Evolutionary conservation across 2,888 invertebrate genomes (phyloP), one percentile per base, ranked within the genome.

Genomic region (Adineta ricciae): DNA sequence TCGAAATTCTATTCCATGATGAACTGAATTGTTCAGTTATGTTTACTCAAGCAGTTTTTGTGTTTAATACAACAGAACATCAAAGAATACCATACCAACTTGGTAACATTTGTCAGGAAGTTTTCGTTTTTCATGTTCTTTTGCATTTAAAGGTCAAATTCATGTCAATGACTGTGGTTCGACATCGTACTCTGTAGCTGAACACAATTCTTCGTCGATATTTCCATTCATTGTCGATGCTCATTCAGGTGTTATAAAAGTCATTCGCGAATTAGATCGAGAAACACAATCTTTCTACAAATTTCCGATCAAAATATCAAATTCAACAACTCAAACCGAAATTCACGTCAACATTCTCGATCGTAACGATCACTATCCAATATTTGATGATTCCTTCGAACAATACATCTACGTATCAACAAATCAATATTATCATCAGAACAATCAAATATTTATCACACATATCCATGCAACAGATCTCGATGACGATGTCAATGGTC

Each of bases 381-480:
- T 41, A 38, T 78, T 78, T 41, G 41, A 41, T 38, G 16, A 78
- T 41, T 1, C 11, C 24, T 8, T 24, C 41, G 78, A 78, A 78
- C n/a, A 41, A 24, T 78, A 41, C 41, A n/a, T 78, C 41, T 78
- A 78, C n/a, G n/a, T 78, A 38, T 78, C 78, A 21, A 78, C 41
- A 78, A 2, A 38, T 41, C 78, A n/a, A 27, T 27, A 27, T 27
- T 27, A 27, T 41, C 41, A n/a, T 41, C 41, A n/a, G 14, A 78
- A 14, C 41, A 78, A 41, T n/a, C 9, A 41, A 21, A 78, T 41
- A 41, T 78, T 78, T 38, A 41, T 78, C n/a, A 8, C 78, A 24
- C 24, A 78, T n/a, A 14, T 78, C n/a, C 41, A 85, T 54, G 95
- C 95, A 0, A 92, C 91, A 1, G 95, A 95, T 88, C 92, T 92